Conservation (phyloP, 2,888 invertebrate genomes). For the Stratiomys singularior region DNA sequence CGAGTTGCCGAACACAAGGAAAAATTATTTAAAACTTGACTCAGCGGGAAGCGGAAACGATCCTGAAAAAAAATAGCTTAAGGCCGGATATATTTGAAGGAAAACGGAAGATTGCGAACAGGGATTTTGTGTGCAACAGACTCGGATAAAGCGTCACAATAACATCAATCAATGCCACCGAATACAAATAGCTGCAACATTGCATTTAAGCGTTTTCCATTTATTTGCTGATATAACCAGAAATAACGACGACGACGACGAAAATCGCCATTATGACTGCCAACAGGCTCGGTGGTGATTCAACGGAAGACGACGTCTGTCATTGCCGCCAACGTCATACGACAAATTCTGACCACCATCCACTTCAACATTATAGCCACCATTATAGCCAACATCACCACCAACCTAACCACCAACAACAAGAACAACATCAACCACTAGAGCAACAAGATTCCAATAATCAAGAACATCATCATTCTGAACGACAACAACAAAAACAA, state of each 20-base stretch:
- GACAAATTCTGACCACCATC: neutral
- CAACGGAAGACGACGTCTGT: conserved; percentile 12
- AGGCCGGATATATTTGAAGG: too few relatives aligned
- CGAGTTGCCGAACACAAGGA: too few relatives aligned
- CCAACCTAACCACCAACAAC: conserved; percentile 53
- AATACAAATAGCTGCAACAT: conserved; percentile 54
- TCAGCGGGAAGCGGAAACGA: too few relatives aligned
- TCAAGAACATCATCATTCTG: conserved; percentile 48
- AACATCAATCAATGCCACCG: conserved; percentile 53
- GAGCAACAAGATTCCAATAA: conserved; percentile 19
- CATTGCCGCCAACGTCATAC: conserved; percentile 18
- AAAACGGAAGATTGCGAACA: neutral
- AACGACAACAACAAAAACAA: conserved; percentile 46
- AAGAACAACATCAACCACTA: conserved; percentile 47
- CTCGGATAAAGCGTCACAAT: conserved; percentile 51
- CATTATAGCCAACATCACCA: conserved; percentile 53
- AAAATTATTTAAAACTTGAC: too few relatives aligned
- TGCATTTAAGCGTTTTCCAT: conserved; percentile 50
- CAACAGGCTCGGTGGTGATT: conserved; percentile 51
- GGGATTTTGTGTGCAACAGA: conserved; percentile 46
- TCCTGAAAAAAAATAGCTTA: too few relatives aligned
- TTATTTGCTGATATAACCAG: conserved; percentile 53
- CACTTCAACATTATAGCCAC: neutral
- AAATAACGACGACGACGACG: conserved; percentile 32
- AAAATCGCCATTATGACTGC: conserved; percentile 54